phyloP scores from a whole-genome alignment of 2,888 invertebrate genomes.

The Netelia inedita region DNA sequence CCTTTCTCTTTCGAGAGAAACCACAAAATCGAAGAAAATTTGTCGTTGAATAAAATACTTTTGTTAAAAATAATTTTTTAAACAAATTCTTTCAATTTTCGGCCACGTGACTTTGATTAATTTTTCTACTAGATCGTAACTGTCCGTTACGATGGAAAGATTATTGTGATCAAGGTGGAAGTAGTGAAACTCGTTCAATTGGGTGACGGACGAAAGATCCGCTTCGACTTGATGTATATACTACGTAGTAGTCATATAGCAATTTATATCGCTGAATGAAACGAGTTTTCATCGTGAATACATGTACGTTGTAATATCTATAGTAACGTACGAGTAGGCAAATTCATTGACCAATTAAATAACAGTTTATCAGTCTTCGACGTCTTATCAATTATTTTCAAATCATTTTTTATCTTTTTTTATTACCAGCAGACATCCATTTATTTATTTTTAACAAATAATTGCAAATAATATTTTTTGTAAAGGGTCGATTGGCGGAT shows the following conservation, averaged over 20 bases:
- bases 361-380: neutral
- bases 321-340: neutral
- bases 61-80: neutral
- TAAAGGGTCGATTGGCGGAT: too few relatives aligned
- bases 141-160: neutral
- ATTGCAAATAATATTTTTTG: too few relatives aligned
- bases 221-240: neutral
- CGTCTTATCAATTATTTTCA: too few relatives aligned
- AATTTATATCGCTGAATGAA: slow-evolving; percentile 25
- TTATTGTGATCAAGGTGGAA: neutral
- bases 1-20: neutral
- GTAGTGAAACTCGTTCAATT: neutral
- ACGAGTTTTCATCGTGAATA: slow-evolving; percentile 12
- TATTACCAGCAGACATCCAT: too few relatives aligned
- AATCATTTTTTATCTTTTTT: too few relatives aligned
- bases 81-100: too few relatives aligned
- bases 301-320: neutral
- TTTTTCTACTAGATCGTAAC: neutral
- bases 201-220: neutral
- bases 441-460: too few relatives aligned
- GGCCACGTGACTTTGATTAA: too few relatives aligned
- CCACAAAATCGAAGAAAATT: neutral
- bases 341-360: neutral
- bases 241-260: neutral
- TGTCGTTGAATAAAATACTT: neutral